These are phyloP conservation scores for Oenanthe melanoleuca DNA, from an alignment of 2,113 vertebrate species.

Conservation along the genomic window DNA sequence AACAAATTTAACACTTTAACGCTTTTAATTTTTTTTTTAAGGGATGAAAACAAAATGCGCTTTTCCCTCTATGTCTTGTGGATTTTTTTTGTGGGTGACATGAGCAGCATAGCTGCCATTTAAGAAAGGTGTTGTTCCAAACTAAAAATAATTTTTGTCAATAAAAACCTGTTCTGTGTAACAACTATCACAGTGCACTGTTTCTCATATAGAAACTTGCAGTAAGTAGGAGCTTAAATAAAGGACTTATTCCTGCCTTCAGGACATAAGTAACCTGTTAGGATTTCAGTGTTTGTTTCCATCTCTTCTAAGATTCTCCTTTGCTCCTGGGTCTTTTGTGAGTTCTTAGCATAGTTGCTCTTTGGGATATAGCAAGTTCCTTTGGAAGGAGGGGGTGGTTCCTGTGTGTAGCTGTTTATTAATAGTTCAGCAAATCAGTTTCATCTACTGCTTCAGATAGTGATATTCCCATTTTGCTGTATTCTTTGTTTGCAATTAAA, in stretches of 20 bases:
- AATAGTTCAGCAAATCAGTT: background rate
- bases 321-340: background rate
- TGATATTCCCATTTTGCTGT: background rate
- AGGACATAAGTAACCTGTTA: background rate
- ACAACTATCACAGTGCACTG: background rate
- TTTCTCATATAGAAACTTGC: background rate
- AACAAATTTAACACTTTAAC: background rate
- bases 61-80: background rate
- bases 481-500: background rate
- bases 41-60: background rate
- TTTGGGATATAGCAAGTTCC: background rate
- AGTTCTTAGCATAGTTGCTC: constrained; percentile 31
- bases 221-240: background rate
- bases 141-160: no score
- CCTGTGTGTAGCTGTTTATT: background rate
- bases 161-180: background rate
- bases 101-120: background rate
- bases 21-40: background rate
- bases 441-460: background rate
- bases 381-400: background rate
- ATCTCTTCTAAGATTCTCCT: background rate
- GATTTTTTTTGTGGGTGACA: background rate
- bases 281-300: background rate
- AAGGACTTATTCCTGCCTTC: background rate
- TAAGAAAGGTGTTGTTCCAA: no score